Base-by-base conservation (phyloP, 2,888 invertebrate species). In the Philopedon plagiatum region DNA sequence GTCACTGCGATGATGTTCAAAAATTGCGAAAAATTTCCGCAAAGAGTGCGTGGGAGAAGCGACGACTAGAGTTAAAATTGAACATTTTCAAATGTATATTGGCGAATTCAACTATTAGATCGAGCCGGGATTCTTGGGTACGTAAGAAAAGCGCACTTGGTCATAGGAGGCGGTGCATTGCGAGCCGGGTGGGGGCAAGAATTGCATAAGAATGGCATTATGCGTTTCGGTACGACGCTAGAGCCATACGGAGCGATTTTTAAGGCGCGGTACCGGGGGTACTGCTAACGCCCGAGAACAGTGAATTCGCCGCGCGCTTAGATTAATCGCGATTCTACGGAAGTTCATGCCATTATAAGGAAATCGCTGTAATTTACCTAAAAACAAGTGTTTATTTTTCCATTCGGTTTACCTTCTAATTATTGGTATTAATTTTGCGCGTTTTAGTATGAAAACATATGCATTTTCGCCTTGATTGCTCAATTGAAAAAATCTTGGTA, bases 121-220 rank as follows among this genome's bases (percentile, higher is more conserved):
- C 84, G 82, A 82, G 83, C 80, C 81, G 84, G 82, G 81, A 82
- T 83, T 84, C 84, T 84, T 83, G 82, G 82, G 77, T 82, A 78
- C 79, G 78, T 79, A 80, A 81, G 81, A 81, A 82, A 82, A 74
- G 81, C 81, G 70, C 63, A 74, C 74, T 70, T 62, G 63, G 63
- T 60, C 71, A 70, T 62, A 61, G 74, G 61, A 70, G 74, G 74
- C 74, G 74, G 74, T 71, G 70, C 74, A 51, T n/a, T 11, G 54
- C 11, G 49, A 11, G 7, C 29, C 15, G 29, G 54, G 65, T 56
- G 74, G 74, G 70, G 74, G 70, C 15, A 54, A 61, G 58, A 73
- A 67, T 75, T 75, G 75, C 75, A 75, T 75, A 75, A 75, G 75
- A 75, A 75, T 73, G 75, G 75, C 75, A 75, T 72, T 75, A 75